Base-by-base conservation (phyloP, 2,888 invertebrate species). In the Gibbula magus region DNA sequence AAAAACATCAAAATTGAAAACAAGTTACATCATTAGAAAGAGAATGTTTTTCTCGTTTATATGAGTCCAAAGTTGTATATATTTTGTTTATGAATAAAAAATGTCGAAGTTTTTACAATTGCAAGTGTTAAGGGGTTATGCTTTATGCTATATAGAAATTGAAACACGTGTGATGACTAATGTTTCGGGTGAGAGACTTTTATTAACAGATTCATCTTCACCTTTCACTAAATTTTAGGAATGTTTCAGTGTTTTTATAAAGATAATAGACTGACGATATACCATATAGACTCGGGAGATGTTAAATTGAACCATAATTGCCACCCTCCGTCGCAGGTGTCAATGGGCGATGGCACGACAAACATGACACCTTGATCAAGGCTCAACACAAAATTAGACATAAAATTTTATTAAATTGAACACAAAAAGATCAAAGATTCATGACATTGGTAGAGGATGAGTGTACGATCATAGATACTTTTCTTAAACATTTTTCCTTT, bases 241-340 rank as follows among this genome's bases (percentile, higher is more conserved):
- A 70, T 70, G 70, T 29, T 18, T 35, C n/a, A 35, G 35, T 20
- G 16, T 10, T 32, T 35, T 35, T 70, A 5, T 18, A 70, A 20
- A 35, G 29, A 70, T 70, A 70, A 70, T 35, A 70, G 39, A 32
- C 70, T 32, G 35, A 70, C 70, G 20, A 10, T 70, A 5, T 67
- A 67, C n/a, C 20, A 39, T 35, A 70, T 32, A 35, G 39, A 16
- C 25, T 56, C 32, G 18, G 35, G 25, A 39, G 39, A 70, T 25
- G 70, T 32, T 35, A 35, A 70, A 70, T 35, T 70, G 70, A 70
- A 70, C 20, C 32, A 32, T 70, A 70, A 70, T 70, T 70, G 70
- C n/a, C 3, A 35, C n/a, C 5, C 32, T 10, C 20, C 8, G n/a
- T 45, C 70, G n/a, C 70, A 39, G 70, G 70, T 70, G 70, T 70